A percentile compares a stretch with the other conserved stretches of the same genome.
phyloP scores from a whole-genome alignment of 2,888 invertebrate genomes.

The Synanthedon formicaeformis region DNA sequence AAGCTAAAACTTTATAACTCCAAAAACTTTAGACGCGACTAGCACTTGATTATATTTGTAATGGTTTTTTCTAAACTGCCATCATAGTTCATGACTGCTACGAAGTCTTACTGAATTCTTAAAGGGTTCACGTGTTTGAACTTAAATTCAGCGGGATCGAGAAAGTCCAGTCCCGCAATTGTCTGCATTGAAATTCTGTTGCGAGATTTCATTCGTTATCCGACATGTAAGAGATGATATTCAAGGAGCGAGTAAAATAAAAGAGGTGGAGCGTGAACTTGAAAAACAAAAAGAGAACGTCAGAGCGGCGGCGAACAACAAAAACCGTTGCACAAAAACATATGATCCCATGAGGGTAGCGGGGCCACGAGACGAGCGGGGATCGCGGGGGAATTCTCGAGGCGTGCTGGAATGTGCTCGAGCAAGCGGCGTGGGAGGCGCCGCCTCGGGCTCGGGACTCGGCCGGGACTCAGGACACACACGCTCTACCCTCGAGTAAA shows the following conservation, averaged over 20 bases:
- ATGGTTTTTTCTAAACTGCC: too few relatives aligned
- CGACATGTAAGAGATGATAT: constrained; percentile 42
- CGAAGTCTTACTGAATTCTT: too few relatives aligned
- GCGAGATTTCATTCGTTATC: constrained; percentile 15
- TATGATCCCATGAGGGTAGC: constrained; percentile 66
- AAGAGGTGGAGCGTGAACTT: constrained; percentile 64
- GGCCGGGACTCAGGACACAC: constrained; percentile 40
- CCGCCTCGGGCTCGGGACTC: constrained; percentile 35
- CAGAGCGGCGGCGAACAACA: constrained; percentile 66
- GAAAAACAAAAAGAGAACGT: constrained; percentile 50
- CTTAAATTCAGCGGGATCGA: too few relatives aligned
- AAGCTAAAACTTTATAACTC: too few relatives aligned
- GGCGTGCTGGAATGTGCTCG: constrained; percentile 70
- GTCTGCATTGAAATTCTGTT: too few relatives aligned
- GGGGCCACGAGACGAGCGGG: constrained; percentile 23
- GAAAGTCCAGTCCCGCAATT: too few relatives aligned
- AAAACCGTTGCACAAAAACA: constrained; percentile 72
- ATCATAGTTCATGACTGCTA: too few relatives aligned
- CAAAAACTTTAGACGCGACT: too few relatives aligned
- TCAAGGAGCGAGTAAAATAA: constrained; percentile 53
- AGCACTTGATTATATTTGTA: too few relatives aligned
- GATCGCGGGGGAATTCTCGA: constrained; percentile 39
- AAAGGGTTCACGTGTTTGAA: too few relatives aligned
- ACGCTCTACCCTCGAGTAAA: constrained; percentile 53
- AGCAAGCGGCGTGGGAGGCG: constrained; percentile 68